A percentile compares a stretch with the other conserved stretches of the same genome.
These are phyloP conservation scores for Calephelis nemesis DNA, from an alignment of 1,140 invertebrate genomes.

Conservation along the genomic window DNA sequence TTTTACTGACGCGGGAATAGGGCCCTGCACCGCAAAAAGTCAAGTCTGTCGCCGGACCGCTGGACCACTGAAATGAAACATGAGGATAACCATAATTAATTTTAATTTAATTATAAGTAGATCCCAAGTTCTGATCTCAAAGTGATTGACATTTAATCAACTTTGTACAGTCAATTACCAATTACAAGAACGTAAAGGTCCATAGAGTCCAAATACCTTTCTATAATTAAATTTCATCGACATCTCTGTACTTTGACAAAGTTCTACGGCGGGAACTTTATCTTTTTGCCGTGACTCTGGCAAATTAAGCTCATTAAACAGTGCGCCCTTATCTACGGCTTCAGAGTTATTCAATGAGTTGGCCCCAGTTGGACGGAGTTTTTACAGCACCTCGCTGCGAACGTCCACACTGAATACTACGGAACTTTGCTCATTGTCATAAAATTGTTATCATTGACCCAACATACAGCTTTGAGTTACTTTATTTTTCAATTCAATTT, in stretches of 20 bases:
- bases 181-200: conserved; percentile 1
- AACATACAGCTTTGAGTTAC: too few species aligned
- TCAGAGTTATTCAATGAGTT: conserved; percentile 16
- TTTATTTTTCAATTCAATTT: too few species aligned
- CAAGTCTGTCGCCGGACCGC: too few species aligned
- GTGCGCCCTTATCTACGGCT: conserved; percentile 7
- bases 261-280: conserved; percentile 19
- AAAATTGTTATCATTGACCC: not conserved
- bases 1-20: too few species aligned
- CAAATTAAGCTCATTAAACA: conserved; percentile 17
- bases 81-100: too few species aligned
- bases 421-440: not conserved
- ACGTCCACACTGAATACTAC: too few species aligned
- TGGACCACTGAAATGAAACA: too few species aligned
- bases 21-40: too few species aligned
- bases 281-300: conserved; percentile 22
- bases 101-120: too few species aligned
- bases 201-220: conserved; percentile 11
- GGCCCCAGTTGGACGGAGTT: conserved; percentile 1
- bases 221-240: conserved; percentile 16
- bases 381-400: not conserved
- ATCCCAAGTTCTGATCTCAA: too few species aligned
- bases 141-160: not conserved
- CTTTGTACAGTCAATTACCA: not conserved
- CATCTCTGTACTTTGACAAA: conserved; percentile 17